Evolutionary conservation across 1,140 invertebrate species (phyloP).

Genomic region (Diachasma alloeum): DNA sequence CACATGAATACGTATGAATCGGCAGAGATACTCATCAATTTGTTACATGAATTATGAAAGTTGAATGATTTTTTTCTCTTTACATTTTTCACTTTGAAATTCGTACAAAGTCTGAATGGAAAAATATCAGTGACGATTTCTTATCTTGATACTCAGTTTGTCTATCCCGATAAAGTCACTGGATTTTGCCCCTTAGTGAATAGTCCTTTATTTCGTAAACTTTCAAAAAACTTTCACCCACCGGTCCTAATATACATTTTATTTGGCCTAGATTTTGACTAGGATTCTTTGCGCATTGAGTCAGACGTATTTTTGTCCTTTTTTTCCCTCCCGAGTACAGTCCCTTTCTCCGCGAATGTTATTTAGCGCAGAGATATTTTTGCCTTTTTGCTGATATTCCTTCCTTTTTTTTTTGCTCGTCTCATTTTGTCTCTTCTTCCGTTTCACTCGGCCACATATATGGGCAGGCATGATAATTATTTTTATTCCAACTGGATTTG

Average conservation of each 20-base stretch:
- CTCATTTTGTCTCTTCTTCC: neutral
- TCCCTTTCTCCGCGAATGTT: slow-evolving; percentile 25
- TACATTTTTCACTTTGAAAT: neutral
- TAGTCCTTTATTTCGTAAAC: slow-evolving; percentile 35
- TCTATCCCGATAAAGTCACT: slow-evolving; percentile 12
- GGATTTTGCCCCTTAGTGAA: slow-evolving; percentile 11
- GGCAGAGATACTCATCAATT: neutral
- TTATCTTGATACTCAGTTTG: slow-evolving; percentile 8
- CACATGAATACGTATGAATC: neutral
- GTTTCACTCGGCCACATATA: slow-evolving; percentile 1
- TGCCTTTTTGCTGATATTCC: neutral
- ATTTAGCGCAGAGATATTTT: slow-evolving; percentile 32
- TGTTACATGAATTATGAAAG: neutral
- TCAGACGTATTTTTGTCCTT: slow-evolving; percentile 28
- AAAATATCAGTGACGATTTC: slow-evolving; percentile 1
- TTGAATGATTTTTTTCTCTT: slow-evolving; percentile 8
- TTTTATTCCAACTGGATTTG: slow-evolving; percentile 29
- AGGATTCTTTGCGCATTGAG: slow-evolving; percentile 30
- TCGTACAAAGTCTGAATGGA: neutral
- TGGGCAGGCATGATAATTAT: slow-evolving; percentile 24
- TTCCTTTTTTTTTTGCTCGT: neutral
- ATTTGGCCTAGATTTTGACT: slow-evolving; percentile 42
- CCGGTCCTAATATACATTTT: slow-evolving; percentile 38
- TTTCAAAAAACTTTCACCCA: slow-evolving; percentile 46
- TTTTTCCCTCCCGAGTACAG: neutral